Conservation (phyloP, 2,113 vertebrate species). For the Paradoxurus hermaphroditus region DNA sequence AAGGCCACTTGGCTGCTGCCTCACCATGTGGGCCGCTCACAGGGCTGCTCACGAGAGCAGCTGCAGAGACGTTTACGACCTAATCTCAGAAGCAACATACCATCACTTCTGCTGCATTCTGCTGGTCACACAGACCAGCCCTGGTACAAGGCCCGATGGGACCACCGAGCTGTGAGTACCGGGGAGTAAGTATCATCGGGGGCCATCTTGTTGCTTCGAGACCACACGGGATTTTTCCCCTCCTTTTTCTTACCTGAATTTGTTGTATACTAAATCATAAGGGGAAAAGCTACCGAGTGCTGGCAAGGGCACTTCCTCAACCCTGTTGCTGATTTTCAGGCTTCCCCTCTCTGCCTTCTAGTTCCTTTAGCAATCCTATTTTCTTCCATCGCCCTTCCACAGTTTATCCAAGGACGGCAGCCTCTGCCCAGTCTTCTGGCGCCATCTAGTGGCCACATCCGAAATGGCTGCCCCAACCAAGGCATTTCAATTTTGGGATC, state of each 20-base stretch:
- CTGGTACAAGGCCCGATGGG: neutral
- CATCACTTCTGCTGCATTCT: neutral
- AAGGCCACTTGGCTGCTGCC: neutral
- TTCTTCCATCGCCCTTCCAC: too few species aligned
- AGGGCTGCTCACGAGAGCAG: neutral
- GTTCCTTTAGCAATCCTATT: neutral
- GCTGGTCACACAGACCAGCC: neutral
- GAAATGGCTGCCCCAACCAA: neutral
- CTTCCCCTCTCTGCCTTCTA: too few species aligned
- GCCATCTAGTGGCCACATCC: neutral
- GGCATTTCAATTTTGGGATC: accelerated
- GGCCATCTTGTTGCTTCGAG: neutral
- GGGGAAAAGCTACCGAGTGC: neutral
- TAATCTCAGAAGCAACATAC: neutral
- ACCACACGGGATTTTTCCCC: neutral
- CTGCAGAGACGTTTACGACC: neutral
- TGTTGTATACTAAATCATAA: neutral
- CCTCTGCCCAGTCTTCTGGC: neutral
- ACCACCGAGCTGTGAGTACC: accelerated
- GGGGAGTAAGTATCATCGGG: neutral
- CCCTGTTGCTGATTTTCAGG: neutral
- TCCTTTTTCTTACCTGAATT: neutral
- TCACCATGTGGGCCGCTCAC: neutral
- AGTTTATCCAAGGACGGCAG: accelerated
- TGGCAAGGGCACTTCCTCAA: neutral